Percentiles rank a stretch among this genome's conserved stretches.
Evolutionary conservation across 2,113 vertebrate species (phyloP).

Genomic region (Rhabdomys dilectus): DNA sequence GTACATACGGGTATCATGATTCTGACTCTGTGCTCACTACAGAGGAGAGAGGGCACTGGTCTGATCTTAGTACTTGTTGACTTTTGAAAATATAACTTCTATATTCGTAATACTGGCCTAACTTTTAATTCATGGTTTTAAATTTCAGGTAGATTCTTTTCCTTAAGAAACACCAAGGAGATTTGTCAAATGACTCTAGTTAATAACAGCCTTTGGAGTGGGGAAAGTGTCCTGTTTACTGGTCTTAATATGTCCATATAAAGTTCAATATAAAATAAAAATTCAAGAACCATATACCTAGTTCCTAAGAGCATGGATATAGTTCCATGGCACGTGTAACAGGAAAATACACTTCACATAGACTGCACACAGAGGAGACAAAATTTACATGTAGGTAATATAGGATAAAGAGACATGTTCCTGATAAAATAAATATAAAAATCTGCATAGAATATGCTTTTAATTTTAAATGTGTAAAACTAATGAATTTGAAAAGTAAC

Average conservation of each 20-base stretch:
- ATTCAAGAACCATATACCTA: background rate
- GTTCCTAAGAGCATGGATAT: background rate
- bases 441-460: background rate
- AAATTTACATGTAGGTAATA: background rate
- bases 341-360: background rate
- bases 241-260: background rate
- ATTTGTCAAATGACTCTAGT: background rate
- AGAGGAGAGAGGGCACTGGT: background rate
- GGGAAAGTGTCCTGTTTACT: background rate
- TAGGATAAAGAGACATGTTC: background rate
- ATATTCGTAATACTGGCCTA: background rate
- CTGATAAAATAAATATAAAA: background rate
- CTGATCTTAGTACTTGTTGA: background rate
- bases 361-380: background rate
- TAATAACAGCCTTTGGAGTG: background rate
- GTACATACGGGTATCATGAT: background rate
- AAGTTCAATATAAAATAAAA: background rate
- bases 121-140: constrained; percentile 6
- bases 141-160: background rate
- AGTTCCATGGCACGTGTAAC: background rate
- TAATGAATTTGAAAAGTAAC: background rate
- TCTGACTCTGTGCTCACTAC: background rate
- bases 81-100: background rate
- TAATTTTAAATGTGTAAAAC: background rate
- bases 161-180: background rate